Conservation (phyloP, 2,888 invertebrate genomes). For the Aporophyla lueneburgensis region DNA sequence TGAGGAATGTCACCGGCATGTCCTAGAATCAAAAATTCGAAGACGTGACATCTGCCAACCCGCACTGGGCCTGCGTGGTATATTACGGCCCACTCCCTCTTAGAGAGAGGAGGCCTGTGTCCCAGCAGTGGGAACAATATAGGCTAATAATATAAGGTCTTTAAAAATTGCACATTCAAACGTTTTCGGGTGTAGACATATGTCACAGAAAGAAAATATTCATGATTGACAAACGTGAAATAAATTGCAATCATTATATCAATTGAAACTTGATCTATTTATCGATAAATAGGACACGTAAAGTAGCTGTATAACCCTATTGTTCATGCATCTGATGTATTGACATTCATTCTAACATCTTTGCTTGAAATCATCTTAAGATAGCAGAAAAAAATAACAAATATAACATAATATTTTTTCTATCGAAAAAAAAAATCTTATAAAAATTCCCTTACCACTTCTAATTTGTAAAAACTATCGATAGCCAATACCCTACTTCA, state of each 20-base stretch:
- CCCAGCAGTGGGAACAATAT: too few relatives aligned
- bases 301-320: not conserved
- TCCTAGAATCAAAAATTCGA: too few relatives aligned
- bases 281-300: constrained; percentile 35
- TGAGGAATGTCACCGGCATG: too few relatives aligned
- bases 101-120: too few relatives aligned
- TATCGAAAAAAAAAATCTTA: not conserved
- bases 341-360: not conserved
- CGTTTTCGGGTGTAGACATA: not conserved
- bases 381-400: not conserved
- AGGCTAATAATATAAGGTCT: too few relatives aligned
- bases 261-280: constrained; percentile 32
- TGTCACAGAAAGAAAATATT: not conserved
- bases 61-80: too few relatives aligned
- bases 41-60: too few relatives aligned
- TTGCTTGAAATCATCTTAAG: not conserved
- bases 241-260: constrained; percentile 5
- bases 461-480: constrained; percentile 22
- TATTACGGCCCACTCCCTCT: too few relatives aligned
- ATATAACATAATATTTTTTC: too few relatives aligned
- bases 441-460: not conserved
- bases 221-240: constrained; percentile 8
- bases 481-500: constrained; percentile 22
- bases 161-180: not conserved
- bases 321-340: not conserved